phyloP scores from a whole-genome alignment of 2,888 invertebrate genomes.

The Ennomos fuscantarius region DNA sequence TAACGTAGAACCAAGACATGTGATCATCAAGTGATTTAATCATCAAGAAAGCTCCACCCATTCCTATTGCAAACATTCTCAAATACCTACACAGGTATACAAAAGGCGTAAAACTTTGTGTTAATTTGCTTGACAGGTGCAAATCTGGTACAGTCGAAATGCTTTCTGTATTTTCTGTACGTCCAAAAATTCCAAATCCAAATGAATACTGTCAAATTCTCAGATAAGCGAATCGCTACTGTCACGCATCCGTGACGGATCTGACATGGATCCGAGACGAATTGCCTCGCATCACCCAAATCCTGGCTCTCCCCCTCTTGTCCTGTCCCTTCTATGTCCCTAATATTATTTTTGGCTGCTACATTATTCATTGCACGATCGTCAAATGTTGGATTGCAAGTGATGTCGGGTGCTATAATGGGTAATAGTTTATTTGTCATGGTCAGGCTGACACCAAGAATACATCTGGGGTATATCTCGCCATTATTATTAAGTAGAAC shows the following conservation, averaged over 20 bases:
- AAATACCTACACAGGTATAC: too few relatives aligned
- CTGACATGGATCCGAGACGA: conserved; percentile 75
- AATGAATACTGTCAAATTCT: not conserved
- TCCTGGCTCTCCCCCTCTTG: conserved; percentile 56
- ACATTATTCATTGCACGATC: conserved; percentile 39
- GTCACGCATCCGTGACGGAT: conserved; percentile 44
- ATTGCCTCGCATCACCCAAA: conserved; percentile 64
- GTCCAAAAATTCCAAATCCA: not conserved
- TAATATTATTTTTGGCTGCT: conserved; percentile 24
- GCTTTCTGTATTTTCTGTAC: too few relatives aligned
- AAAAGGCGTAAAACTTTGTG: too few relatives aligned
- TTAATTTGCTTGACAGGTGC: too few relatives aligned
- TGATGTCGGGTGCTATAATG: conserved; percentile 14
- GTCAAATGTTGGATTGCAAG: conserved; percentile 19
- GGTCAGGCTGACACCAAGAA: conserved; percentile 20
- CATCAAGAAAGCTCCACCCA: too few relatives aligned
- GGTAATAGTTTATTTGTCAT: conserved; percentile 25
- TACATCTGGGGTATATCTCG: too few relatives aligned
- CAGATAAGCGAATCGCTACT: conserved; percentile 15
- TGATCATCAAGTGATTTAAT: too few relatives aligned
- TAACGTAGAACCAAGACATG: too few relatives aligned
- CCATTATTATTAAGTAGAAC: too few relatives aligned
- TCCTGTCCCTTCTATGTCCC: conserved; percentile 48
- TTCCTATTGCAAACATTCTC: too few relatives aligned
- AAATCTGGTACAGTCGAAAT: too few relatives aligned